Base-by-base conservation (phyloP, 2,797 vertebrate species). In the Sardinella longiceps region DNA sequence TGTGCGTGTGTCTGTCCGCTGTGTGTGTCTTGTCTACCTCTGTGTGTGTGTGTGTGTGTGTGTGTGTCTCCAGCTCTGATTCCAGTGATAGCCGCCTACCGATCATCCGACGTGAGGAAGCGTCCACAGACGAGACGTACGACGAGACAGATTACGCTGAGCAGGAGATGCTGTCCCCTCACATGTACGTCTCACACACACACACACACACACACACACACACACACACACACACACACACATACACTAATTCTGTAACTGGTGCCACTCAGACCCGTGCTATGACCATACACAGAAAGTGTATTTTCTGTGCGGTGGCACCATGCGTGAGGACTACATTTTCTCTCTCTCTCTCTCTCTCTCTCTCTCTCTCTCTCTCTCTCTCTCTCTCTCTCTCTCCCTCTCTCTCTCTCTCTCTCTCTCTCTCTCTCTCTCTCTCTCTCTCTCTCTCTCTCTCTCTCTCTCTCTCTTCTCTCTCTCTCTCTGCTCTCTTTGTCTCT, bases 41-140 rank as follows among this genome's bases (percentile, higher is more conserved):
- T 85, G 33, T 51, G 77, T 82, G 66, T 84, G 4, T 6, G 77
- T 83, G 87, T 84, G 33, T 60, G 85, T n/a, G 74, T 15, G 53
- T 50, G 20, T 88, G 43, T 50, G 70, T 84, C 56, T 87, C 81
- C 88, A 99, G 98, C 93, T 97, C 96, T 90, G 96, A 96, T 92
- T 98, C 97, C 86, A 96, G 95, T 88, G 98, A 98, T 91, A 98
- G 96, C 93, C 96, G 91, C 83, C 92, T 96, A 91, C 96, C 97
- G 45, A 96, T 97, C 93, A 96, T 97, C 92, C 96, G 94, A 83
- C 94, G 94, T 87, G 97, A 97, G 90, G 97, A 98, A 89, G 94
- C 92, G 30, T 96, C 96, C 70, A 96, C 94, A n/a, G 96, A 97
- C 77, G 96, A 97, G 93, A 95, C 94, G 83, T 97, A 95, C 4